Evolutionary conservation across 2,113 vertebrate species (phyloP), one percentile per base, ranked within the genome.

Genomic region (Pterocles burchelli): DNA sequence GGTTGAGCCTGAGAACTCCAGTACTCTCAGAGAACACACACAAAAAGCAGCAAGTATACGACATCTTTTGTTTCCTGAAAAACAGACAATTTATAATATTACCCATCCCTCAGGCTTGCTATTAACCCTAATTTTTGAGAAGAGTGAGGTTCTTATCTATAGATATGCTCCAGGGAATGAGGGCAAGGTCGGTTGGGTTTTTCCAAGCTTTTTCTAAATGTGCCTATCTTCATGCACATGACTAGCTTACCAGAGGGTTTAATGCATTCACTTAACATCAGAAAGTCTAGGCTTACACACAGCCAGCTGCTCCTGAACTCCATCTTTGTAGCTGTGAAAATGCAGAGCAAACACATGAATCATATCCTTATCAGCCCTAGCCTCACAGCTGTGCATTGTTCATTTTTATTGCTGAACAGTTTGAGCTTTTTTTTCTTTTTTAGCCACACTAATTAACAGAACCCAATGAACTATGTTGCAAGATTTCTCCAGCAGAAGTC

Each of bases 401-500:
- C 45, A 55, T 82, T 93, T 89, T 79, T 94, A 85, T 46, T 85
- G 43, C 74, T 75, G 33, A 93, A 66, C 2, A 49, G 28, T 89
- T 58, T 11, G 13, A 21, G 8, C 36, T 45, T 41, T 41, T 41
- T 59, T 33, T 14, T 51, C 29, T 22, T 55, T 17, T 1, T 21
- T 48, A 79, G 25, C 33, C 4, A 4, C 19, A 2, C 6, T 91
- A 93, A 93, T 96, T 96, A 91, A 79, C 46, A 80, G 54, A 85
- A 73, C 33, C 36, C 31, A 70, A 11, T 55, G 25, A 73, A 92
- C 22, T 54, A 43, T 11, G 0, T 55, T 7, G 9, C 51, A 68
- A n/a, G 38, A 34, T 82, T 90, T 92, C 62, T 85, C n/a, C 62
- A 84, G 55, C 45, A 94, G 74, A 93, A 89, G 58, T 62, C 70